These are phyloP conservation scores for Eptatretus atami DNA, from an alignment of 2,797 vertebrate species.

Conservation along the genomic window DNA sequence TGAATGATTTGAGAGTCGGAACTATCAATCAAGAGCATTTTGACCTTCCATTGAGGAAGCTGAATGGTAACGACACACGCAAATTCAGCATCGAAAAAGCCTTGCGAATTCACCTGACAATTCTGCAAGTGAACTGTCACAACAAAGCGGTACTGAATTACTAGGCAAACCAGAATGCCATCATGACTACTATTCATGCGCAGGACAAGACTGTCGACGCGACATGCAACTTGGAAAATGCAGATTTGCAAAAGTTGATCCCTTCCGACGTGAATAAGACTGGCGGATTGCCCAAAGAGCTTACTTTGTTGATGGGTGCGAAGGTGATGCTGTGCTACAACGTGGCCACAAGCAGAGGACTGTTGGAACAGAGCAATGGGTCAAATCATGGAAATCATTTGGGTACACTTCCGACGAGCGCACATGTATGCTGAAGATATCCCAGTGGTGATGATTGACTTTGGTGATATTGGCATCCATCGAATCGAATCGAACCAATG, in stretches of 20 bases:
- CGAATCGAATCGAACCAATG: background rate
- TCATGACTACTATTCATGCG: background rate
- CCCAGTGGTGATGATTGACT: background rate
- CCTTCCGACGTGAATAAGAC: background rate
- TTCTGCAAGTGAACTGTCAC: background rate
- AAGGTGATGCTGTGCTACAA: background rate
- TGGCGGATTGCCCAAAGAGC: background rate
- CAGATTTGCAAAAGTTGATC: background rate
- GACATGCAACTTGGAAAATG: background rate
- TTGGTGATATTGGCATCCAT: background rate
- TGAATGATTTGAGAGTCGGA: background rate
- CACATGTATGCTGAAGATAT: constrained; percentile 1
- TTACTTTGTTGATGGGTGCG: background rate
- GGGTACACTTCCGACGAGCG: background rate
- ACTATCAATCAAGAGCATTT: background rate
- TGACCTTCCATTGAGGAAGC: background rate
- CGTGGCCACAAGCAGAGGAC: background rate
- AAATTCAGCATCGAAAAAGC: background rate
- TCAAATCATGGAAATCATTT: constrained; percentile 1
- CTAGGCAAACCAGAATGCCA: background rate
- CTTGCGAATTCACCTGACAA: background rate
- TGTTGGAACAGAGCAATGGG: constrained; percentile 1
- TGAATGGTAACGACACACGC: background rate
- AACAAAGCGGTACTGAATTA: background rate
- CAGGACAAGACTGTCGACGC: background rate